Evolutionary conservation across 2,113 vertebrate species (phyloP), one percentile per base, ranked within the genome.

Genomic region (Rhagologus leucostigma): DNA sequence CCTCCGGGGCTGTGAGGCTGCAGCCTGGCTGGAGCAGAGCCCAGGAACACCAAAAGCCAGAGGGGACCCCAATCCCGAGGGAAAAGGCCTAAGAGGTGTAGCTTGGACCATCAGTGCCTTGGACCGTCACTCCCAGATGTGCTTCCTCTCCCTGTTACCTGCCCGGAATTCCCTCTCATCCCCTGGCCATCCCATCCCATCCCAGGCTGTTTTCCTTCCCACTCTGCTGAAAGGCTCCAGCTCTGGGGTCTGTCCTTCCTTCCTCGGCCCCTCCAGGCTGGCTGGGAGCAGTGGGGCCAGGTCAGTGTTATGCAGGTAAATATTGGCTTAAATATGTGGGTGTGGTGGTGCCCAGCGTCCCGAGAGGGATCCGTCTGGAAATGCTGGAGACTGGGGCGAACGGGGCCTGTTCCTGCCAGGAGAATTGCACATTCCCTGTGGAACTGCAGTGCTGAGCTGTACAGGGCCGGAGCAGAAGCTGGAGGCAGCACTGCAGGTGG

Each of bases 241-340:
- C 24, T 1, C 13, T 1, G 6, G 23, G 30, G 2, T 39, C 30
- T 52, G 23, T 12, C 41, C n/a, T 11, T 13, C 46, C 32, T 9
- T 10, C 16, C 46, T 15, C 7, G 9, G 17, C 53, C 21, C 32
- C n/a, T 23, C 8, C 22, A 11, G 64, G 35, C 10, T 23, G 64
- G 56, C 30, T 17, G 50, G 13, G 50, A 23, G 47, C 37, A 5
- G 22, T 9, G 47, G 65, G 52, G 19, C 21, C 67, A 65, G 24
- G 9, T 8, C 30, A 20, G 7, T 8, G 39, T 1, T 12, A 52
- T 53, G 50, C 21, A 42, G 49, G 37, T 41, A 6, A 33, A 41
- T 17, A 11, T 8, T 47, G 26, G 9, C 13, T 50, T 3, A 6
- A 37, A 11, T 5, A 2, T 0, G 10, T 22, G 35, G 8, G 16